Base-by-base conservation (phyloP, 1,140 invertebrate genomes). In the Bombus huntii region DNA sequence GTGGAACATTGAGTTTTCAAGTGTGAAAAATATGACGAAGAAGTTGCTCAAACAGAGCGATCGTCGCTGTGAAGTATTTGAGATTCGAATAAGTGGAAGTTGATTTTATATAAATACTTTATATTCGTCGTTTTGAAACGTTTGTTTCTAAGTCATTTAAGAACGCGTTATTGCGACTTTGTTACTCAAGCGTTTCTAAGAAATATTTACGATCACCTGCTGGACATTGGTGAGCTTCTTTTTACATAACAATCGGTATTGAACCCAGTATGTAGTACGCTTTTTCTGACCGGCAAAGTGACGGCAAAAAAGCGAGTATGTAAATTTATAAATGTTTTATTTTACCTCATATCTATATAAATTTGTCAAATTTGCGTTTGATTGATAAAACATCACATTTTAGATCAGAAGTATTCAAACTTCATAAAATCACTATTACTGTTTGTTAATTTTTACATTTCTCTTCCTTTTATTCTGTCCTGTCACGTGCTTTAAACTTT, bases 71-170 rank as follows among this genome's bases (percentile, higher is more conserved):
- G 70, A 74, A 73, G 57, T 83, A 87, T 87, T 83, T 87, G 82
- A 87, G 76, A 87, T 87, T 79, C 82, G 72, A 85, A 84, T 85
- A 81, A 76, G 73, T 85, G 70, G 78, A 81, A 81, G 86, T 87
- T 87, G 83, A 87, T 87, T 87, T 87, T 87, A 87, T 87, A 87
- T 76, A 87, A 87, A 87, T 87, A 87, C 86, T 87, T 87, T 87
- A 87, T 85, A 87, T 81, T 85, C 65, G 71, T 85, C 83, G 86
- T 87, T 87, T 87, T 47, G 71, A 76, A 85, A 81, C 72, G 72
- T 85, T 87, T 87, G 73, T 85, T 87, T 87, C 59, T 85, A 81
- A 85, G 86, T 85, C 86, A 85, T 87, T 85, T 87, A 70, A 87
- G 72, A 81, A 71, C 86, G 73, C 76, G 77, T 87, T 85, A 87